phyloP scores from a whole-genome alignment of 2,888 invertebrate genomes.

The Lasius fuliginosus region DNA sequence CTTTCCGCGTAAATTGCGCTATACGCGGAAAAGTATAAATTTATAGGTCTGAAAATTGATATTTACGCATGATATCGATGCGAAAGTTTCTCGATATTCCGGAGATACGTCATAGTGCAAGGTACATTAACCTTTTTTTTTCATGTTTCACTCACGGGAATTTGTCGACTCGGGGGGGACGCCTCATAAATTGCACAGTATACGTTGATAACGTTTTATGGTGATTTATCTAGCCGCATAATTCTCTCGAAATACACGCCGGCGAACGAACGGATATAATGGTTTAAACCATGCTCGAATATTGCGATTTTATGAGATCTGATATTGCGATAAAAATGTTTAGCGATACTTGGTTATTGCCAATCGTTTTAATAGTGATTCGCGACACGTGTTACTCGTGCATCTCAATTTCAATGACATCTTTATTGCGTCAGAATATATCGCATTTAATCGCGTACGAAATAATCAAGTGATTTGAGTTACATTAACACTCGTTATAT shows the following conservation, averaged over 20 bases:
- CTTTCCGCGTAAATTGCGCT: slow-evolving; percentile 26
- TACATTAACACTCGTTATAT: slow-evolving; percentile 6
- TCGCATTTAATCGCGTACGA: slow-evolving; percentile 16
- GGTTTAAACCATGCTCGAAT: slow-evolving; percentile 26
- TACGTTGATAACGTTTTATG: slow-evolving; percentile 33
- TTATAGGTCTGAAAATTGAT: slow-evolving; percentile 44
- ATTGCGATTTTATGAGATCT: slow-evolving; percentile 34
- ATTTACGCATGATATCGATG: slow-evolving; percentile 23
- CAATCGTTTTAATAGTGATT: slow-evolving; percentile 23
- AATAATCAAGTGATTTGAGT: slow-evolving; percentile 6
- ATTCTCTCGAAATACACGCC: slow-evolving; percentile 39
- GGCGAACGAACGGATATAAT: neutral
- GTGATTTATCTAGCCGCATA: slow-evolving; percentile 46
- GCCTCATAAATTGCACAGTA: slow-evolving; percentile 38
- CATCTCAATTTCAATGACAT: slow-evolving; percentile 16
- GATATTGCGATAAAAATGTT: slow-evolving; percentile 31
- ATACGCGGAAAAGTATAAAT: slow-evolving; percentile 21
- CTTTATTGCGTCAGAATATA: neutral
- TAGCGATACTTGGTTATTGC: slow-evolving; percentile 20
- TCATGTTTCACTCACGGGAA: slow-evolving; percentile 31
- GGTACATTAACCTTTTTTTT: slow-evolving; percentile 11
- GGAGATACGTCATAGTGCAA: slow-evolving; percentile 16
- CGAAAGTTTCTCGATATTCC: slow-evolving; percentile 18
- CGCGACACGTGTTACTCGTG: neutral
- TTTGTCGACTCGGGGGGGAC: neutral